Percentiles rank a stretch among this genome's conserved stretches.
Conservation (phyloP, 2,888 invertebrate species). For the Strigamia crassipes region DNA sequence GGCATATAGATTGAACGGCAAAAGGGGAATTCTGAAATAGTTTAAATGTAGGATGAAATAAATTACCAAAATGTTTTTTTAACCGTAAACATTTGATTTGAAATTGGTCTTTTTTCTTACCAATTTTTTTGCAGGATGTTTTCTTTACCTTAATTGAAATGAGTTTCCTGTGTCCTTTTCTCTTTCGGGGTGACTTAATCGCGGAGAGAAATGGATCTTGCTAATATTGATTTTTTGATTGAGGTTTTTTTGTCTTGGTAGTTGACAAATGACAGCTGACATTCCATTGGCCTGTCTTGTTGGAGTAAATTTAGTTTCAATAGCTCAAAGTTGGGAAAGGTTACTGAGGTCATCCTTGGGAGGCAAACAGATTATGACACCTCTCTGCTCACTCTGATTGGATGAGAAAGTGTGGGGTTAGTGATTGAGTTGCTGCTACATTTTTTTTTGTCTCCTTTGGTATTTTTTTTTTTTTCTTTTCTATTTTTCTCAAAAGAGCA, state of each 20-base stretch:
- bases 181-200: neutral
- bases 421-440: neutral
- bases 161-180: too few relatives aligned
- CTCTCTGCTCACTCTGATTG: neutral
- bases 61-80: neutral
- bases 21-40: neutral
- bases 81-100: neutral
- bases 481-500: neutral
- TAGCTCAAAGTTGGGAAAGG: neutral
- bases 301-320: conserved; percentile 21
- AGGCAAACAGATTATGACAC: neutral
- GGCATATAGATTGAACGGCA: neutral
- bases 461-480: neutral
- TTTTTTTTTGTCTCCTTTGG: neutral
- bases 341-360: neutral
- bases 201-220: neutral
- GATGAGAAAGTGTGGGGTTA: conserved; percentile 6
- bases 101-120: neutral
- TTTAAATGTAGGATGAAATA: neutral
- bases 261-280: conserved; percentile 26
- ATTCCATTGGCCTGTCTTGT: neutral
- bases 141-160: too few relatives aligned
- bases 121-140: too few relatives aligned
- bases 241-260: neutral
- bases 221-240: neutral